phyloP scores from a whole-genome alignment of 2,113 vertebrate genomes.

The Erythrocercus mccallii region DNA sequence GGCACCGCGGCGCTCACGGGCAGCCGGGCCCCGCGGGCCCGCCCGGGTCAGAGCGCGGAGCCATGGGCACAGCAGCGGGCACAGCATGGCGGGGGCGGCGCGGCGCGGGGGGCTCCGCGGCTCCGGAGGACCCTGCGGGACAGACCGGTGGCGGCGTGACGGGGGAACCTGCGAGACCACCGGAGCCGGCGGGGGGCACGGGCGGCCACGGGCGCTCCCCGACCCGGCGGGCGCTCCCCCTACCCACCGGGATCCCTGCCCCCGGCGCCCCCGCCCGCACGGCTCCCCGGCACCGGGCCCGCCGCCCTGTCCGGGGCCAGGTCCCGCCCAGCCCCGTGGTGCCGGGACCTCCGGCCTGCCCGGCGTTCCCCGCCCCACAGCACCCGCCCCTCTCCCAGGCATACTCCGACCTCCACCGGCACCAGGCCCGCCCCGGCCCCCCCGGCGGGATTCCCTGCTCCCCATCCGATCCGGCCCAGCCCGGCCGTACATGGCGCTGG shows the following conservation, averaged over 20 bases:
- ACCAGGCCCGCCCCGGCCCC: no score
- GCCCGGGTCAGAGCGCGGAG: conserved; percentile 38
- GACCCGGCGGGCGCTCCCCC: no score
- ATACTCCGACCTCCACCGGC: neutral
- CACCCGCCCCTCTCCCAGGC: neutral
- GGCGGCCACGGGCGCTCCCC: neutral
- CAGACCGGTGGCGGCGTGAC: neutral
- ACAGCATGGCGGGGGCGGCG: conserved; percentile 54
- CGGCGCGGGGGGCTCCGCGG: conserved; percentile 34
- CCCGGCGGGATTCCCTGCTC: no score
- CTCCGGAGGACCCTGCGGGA: conserved; percentile 41
- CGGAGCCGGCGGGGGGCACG: neutral
- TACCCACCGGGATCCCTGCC: neutral
- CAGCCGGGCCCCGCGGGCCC: conserved; percentile 27
- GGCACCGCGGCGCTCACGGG: conserved; percentile 7
- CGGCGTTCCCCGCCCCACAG: neutral
- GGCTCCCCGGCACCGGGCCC: no score
- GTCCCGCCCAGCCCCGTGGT: neutral
- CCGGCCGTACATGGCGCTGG: neutral
- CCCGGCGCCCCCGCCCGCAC: neutral
- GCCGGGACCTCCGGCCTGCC: neutral
- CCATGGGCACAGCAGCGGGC: conserved; percentile 55
- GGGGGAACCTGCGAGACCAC: neutral
- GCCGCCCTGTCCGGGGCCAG: neutral
- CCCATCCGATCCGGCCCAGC: neutral